Evolutionary conservation across 2,888 invertebrate genomes (phyloP).

Genomic region (Philonicus albiceps): DNA sequence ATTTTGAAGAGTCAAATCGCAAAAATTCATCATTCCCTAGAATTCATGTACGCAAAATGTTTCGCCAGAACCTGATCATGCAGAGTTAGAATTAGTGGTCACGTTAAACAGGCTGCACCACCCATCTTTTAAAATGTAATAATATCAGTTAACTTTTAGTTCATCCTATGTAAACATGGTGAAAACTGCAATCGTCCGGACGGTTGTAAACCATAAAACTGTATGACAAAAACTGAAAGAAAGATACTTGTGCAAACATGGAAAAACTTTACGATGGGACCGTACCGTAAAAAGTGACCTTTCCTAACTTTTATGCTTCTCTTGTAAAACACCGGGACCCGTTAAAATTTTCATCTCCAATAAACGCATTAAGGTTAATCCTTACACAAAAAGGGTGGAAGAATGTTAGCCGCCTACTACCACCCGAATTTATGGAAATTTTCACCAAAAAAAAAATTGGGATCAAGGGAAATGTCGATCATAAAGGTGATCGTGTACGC

Average conservation of each 20-base stretch:
- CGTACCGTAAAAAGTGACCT: not conserved
- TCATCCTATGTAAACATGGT: not conserved
- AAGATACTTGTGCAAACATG: not conserved
- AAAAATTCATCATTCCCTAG: too few species aligned
- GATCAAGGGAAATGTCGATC: not conserved
- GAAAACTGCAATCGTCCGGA: not conserved
- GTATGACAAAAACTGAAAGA: not conserved
- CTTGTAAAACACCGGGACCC: not conserved
- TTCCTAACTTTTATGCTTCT: not conserved
- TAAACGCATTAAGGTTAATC: constrained; percentile 18
- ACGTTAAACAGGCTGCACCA: not conserved
- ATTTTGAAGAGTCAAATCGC: too few species aligned
- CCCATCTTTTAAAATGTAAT: not conserved
- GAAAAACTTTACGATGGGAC: not conserved
- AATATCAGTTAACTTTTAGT: not conserved
- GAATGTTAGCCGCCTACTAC: not conserved
- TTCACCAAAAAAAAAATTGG: not conserved
- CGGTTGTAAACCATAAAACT: not conserved
- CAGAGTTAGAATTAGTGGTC: not conserved
- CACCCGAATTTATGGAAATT: not conserved
- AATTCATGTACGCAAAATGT: too few species aligned
- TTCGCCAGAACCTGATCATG: not conserved
- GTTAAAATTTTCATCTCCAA: not conserved
- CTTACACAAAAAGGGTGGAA: constrained; percentile 23
- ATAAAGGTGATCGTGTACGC: not conserved